Evolutionary conservation across 2,113 vertebrate genomes (phyloP).

Genomic region (Grammomys surdaster): DNA sequence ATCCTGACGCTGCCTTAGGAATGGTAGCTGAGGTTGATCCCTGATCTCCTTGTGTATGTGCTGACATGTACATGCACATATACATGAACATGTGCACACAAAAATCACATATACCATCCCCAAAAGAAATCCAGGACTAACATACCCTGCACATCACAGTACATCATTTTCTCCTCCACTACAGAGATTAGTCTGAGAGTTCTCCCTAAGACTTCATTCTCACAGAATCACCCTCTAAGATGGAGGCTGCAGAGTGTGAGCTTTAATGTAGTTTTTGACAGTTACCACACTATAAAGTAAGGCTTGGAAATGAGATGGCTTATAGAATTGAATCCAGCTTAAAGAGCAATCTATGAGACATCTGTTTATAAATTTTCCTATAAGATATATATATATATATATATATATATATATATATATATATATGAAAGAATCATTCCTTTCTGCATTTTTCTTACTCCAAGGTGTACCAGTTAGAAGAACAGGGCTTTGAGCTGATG

Average conservation of each 20-base stretch:
- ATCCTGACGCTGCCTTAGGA: not conserved
- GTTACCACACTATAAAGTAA: slow-evolving; percentile 32
- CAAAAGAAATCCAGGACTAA: too few species aligned
- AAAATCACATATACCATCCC: not conserved
- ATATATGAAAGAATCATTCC: not conserved
- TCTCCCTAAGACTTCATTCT: not conserved
- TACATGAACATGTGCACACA: not conserved
- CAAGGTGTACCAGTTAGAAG: not conserved
- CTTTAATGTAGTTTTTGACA: slow-evolving; percentile 53
- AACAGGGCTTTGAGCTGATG: not conserved
- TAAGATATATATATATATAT: not conserved
- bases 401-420: too few species aligned
- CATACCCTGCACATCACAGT: not conserved
- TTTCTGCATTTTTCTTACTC: slow-evolving; percentile 14
- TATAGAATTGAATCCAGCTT: slow-evolving; percentile 22
- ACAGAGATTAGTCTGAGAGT: not conserved
- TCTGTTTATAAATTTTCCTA: slow-evolving; percentile 42
- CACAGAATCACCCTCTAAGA: not conserved
- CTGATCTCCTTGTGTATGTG: not conserved
- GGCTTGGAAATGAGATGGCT: slow-evolving; percentile 5
- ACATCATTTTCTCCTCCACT: not conserved
- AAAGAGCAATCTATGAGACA: slow-evolving; percentile 28
- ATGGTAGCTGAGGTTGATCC: not conserved
- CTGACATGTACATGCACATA: not conserved
- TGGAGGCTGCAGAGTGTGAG: not conserved